Evolutionary conservation across 1,140 invertebrate genomes (phyloP).

Genomic region (Copidosoma floridanum): DNA sequence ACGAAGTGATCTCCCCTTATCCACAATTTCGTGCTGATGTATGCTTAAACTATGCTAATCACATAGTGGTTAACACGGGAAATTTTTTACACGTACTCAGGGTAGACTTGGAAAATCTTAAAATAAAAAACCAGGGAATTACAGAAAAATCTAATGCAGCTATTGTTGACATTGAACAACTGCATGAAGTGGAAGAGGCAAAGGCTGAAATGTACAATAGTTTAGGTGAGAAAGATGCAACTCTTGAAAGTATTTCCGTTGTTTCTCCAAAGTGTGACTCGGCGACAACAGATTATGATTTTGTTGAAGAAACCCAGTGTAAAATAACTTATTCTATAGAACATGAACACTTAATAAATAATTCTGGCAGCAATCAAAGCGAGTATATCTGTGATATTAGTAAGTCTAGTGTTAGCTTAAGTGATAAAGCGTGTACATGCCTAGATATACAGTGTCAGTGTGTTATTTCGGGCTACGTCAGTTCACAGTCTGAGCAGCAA

Average conservation of each 20-base stretch:
- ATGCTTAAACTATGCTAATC: constrained; percentile 64
- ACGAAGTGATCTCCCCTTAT: constrained; percentile 68
- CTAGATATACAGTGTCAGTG: constrained; percentile 42
- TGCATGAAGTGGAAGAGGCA: constrained; percentile 45
- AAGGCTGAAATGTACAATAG: constrained; percentile 41
- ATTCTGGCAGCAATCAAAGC: constrained; percentile 45
- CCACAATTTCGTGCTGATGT: constrained; percentile 64
- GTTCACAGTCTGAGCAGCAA: constrained; percentile 35
- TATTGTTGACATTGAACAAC: constrained; percentile 38
- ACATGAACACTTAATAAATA: constrained; percentile 39
- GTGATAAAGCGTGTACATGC: constrained; percentile 41
- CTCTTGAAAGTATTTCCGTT: constrained; percentile 31
- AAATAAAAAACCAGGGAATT: constrained; percentile 35
- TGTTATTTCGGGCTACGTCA: constrained; percentile 25
- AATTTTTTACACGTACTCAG: constrained; percentile 68
- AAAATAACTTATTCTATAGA: constrained; percentile 34
- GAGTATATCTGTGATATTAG: constrained; percentile 50
- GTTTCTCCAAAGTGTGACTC: constrained; percentile 43
- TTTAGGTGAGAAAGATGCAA: constrained; percentile 41
- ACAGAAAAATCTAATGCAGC: constrained; percentile 43
- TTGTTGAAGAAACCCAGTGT: constrained; percentile 39
- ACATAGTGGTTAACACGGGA: constrained; percentile 70
- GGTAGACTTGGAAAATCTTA: constrained; percentile 54
- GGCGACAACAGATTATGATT: constrained; percentile 39
- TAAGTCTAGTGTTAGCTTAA: constrained; percentile 43